Conservation (phyloP, 2,113 vertebrate genomes). For the Nibea coibor region DNA sequence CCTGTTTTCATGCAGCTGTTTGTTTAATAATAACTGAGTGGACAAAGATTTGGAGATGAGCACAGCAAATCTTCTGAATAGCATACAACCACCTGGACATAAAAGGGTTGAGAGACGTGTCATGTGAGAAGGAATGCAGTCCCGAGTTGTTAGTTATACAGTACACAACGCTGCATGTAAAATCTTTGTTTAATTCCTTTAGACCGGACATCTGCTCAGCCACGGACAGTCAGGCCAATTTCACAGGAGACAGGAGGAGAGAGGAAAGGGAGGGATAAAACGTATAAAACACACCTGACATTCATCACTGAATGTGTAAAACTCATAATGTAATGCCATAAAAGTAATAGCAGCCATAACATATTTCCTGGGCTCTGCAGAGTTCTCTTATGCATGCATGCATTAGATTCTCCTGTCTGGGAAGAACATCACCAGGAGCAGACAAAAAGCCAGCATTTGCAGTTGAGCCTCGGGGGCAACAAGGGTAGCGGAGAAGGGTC, state of each 20-base stretch:
- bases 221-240: constrained; percentile 26
- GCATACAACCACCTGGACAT: background rate
- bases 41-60: background rate
- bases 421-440: constrained; percentile 17
- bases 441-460: constrained; percentile 42
- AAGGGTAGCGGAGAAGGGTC: constrained; percentile 71
- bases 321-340: constrained; percentile 24
- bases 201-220: constrained; percentile 55
- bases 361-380: constrained; percentile 6
- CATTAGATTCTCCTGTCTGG: constrained; percentile 25
- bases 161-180: constrained; percentile 1
- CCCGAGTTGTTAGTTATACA: constrained; percentile 12
- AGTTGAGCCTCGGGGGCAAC: constrained; percentile 58
- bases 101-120: background rate
- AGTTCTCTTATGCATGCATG: constrained; percentile 1
- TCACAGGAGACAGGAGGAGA: constrained; percentile 1
- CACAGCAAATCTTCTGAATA: background rate
- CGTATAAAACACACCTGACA: constrained; percentile 44
- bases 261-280: background rate
- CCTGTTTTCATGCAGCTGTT: background rate
- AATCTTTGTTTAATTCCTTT: constrained; percentile 40
- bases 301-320: constrained; percentile 27
- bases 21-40: background rate
- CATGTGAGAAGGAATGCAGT: background rate
- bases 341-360: constrained; percentile 30